Conservation (phyloP, 2,797 vertebrate species). For the Urocyon cinereoargenteus region DNA sequence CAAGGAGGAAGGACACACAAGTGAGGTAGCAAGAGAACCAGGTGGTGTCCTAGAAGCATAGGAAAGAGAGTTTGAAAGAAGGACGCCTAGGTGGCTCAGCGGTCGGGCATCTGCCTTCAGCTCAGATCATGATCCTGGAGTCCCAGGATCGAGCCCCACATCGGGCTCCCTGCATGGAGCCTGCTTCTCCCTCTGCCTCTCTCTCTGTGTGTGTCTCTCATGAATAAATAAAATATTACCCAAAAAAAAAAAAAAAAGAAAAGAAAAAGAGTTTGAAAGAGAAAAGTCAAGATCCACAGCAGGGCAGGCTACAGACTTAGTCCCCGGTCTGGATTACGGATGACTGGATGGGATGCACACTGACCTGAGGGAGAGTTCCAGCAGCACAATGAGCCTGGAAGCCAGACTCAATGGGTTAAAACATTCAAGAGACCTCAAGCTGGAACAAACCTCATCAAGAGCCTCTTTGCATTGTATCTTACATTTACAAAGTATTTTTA, state of each 20-base stretch:
- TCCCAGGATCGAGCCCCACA: no score
- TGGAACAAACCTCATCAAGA: no score
- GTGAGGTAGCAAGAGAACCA: neutral
- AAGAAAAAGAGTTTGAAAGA: neutral
- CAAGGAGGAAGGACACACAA: accelerated
- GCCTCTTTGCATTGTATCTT: neutral
- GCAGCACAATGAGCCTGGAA: accelerated
- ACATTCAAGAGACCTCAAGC: accelerated
- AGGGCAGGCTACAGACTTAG: accelerated
- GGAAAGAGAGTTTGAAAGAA: neutral
- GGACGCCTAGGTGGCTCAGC: no score
- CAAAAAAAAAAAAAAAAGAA: no score
- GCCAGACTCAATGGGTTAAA: neutral
- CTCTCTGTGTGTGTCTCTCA: no score
- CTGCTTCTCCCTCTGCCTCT: no score
- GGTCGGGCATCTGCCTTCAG: no score
- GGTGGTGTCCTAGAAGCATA: accelerated
- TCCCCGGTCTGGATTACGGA: no score
- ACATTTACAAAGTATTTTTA: neutral
- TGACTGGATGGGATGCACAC: accelerated
- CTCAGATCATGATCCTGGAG: no score
- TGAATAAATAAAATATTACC: no score
- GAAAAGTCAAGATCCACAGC: neutral
- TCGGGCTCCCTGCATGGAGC: no score
- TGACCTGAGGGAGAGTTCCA: neutral